Conservation (phyloP, 2,797 vertebrate genomes). For the Pygocentrus nattereri region DNA sequence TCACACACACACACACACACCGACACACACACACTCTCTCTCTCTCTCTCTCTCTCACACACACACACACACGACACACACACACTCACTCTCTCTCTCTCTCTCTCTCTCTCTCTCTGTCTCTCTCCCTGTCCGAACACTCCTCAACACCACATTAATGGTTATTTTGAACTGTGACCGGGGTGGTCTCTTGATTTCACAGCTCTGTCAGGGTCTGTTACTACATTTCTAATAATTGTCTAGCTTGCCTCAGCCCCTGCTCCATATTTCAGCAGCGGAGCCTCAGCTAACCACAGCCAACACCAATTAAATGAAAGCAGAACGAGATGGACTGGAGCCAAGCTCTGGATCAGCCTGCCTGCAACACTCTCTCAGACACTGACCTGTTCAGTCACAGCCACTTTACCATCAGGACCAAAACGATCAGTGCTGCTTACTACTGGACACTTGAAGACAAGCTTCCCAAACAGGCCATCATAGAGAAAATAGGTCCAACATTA, state of each 20-base stretch:
- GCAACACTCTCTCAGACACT: slow-evolving; percentile 16
- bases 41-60: too few relatives aligned
- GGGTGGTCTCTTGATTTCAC: slow-evolving; percentile 67
- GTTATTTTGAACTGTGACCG: slow-evolving; percentile 70
- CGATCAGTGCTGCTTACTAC: neutral
- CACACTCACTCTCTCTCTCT: neutral
- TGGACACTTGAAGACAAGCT: neutral
- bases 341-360: slow-evolving; percentile 4
- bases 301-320: slow-evolving; percentile 58
- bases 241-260: slow-evolving; percentile 48
- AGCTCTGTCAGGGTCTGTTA: slow-evolving; percentile 63
- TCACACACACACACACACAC: too few relatives aligned
- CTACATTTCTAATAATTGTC: slow-evolving; percentile 63
- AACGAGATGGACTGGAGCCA: slow-evolving; percentile 39
- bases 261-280: slow-evolving; percentile 45
- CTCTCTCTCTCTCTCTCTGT: neutral
- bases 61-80: too few relatives aligned
- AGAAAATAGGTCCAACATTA: neutral
- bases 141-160: slow-evolving; percentile 62
- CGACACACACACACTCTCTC: too few relatives aligned
- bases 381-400: slow-evolving; percentile 30
- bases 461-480: neutral
- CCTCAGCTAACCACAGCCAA: slow-evolving; percentile 49
- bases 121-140: slow-evolving; percentile 46
- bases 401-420: slow-evolving; percentile 18